These are phyloP conservation scores for Pachypanchax playfairii DNA, from an alignment of 2,113 vertebrate genomes.

Conservation along the genomic window DNA sequence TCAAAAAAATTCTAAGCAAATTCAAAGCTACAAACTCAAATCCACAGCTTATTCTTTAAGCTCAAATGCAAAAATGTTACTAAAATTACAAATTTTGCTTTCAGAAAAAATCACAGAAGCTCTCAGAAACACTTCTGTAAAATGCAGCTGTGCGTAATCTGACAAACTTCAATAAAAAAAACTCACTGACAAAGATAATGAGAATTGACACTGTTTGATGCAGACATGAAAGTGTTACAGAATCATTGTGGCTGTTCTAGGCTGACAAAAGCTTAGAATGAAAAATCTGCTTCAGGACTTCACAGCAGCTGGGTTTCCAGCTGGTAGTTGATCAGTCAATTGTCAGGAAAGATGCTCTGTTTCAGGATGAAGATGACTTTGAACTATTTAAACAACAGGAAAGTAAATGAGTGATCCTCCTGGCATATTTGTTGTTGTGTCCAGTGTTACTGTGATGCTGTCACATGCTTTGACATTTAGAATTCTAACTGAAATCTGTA, in stretches of 20 bases:
- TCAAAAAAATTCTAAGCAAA: not conserved
- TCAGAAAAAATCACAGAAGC: not conserved
- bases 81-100: not conserved
- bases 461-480: too few species aligned
- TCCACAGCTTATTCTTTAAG: not conserved
- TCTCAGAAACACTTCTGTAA: not conserved
- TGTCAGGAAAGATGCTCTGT: conserved; percentile 9
- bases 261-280: conserved; percentile 10
- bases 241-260: conserved; percentile 3
- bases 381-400: not conserved
- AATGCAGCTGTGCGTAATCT: not conserved
- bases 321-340: conserved; percentile 26
- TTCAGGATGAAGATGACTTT: conserved; percentile 16
- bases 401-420: not conserved
- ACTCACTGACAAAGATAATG: not conserved
- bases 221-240: not conserved
- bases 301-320: conserved; percentile 15
- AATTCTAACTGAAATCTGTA: too few species aligned
- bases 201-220: conserved; percentile 4
- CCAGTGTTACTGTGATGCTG: too few species aligned
- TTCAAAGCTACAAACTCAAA: not conserved
- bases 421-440: not conserved
- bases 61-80: not conserved
- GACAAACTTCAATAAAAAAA: not conserved
- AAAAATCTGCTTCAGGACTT: conserved; percentile 41